Conservation (phyloP, 2,797 vertebrate genomes). For the Sebastes vulpes region DNA sequence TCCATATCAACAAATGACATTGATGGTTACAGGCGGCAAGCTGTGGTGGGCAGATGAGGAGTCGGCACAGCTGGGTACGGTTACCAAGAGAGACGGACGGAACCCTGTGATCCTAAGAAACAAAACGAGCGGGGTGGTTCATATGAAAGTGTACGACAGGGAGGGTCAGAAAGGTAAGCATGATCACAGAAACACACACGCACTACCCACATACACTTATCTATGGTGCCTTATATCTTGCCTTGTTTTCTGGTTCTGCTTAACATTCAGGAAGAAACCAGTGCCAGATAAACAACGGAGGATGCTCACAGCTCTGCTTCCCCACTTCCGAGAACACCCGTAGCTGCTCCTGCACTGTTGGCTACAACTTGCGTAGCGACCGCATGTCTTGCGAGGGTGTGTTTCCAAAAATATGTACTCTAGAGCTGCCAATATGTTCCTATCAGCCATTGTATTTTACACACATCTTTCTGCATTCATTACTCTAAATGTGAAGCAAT, state of each 20-base stretch:
- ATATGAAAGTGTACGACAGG: conserved; percentile 97
- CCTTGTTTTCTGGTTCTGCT: conserved; percentile 11
- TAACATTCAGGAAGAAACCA: conserved; percentile 91
- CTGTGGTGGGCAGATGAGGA: conserved; percentile 99
- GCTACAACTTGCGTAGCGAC: conserved; percentile 94
- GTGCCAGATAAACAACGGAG: conserved; percentile 95
- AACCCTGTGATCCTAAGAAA: conserved; percentile 90
- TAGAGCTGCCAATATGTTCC: background rate
- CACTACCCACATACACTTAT: background rate
- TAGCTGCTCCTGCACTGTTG: conserved; percentile 95
- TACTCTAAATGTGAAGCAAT: background rate
- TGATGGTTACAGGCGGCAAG: conserved; percentile 89
- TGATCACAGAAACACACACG: background rate
- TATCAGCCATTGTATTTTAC: background rate
- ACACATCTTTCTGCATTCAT: background rate
- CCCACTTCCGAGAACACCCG: conserved; percentile 95
- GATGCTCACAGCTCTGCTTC: conserved; percentile 97
- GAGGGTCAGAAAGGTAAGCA: conserved; percentile 93
- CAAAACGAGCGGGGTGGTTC: conserved; percentile 94
- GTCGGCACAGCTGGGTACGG: conserved; percentile 92
- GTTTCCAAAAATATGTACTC: background rate
- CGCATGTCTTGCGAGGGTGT: conserved; percentile 95
- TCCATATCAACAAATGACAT: background rate
- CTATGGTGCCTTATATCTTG: background rate
- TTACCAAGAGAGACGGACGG: conserved; percentile 94